Percentiles rank a stretch among this genome's conserved stretches.
Conservation (phyloP, 2,797 vertebrate species). For the Tachyglossus aculeatus region DNA sequence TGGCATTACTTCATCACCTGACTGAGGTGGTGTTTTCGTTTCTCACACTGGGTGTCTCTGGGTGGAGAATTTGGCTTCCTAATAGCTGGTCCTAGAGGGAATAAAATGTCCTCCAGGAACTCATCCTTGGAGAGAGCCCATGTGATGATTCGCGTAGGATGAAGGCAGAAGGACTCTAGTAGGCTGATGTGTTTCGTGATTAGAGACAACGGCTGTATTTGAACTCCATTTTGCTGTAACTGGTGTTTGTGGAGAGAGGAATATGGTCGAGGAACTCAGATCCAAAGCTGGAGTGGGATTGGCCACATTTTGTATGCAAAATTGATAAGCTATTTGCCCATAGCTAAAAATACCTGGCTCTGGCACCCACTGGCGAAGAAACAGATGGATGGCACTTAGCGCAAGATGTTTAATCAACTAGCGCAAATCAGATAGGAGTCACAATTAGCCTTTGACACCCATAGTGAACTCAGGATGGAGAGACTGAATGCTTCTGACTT, state of each 20-base stretch:
- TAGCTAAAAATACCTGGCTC: slow-evolving; percentile 51
- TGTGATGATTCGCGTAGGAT: background rate
- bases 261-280: slow-evolving; percentile 18
- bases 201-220: too few species aligned
- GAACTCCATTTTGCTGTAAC: too few species aligned
- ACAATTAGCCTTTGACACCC: slow-evolving; percentile 52
- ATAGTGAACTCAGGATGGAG: slow-evolving; percentile 46
- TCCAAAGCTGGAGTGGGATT: slow-evolving; percentile 29
- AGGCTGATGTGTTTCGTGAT: too few species aligned
- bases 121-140: background rate
- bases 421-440: slow-evolving; percentile 31
- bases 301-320: slow-evolving; percentile 35
- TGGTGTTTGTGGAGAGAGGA: too few species aligned
- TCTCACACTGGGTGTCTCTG: too few species aligned
- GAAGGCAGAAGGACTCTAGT: too few species aligned
- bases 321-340: slow-evolving; percentile 53
- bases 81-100: background rate
- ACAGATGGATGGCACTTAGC: slow-evolving; percentile 29
- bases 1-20: too few species aligned
- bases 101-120: background rate
- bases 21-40: too few species aligned
- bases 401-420: slow-evolving; percentile 54
- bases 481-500: slow-evolving; percentile 36
- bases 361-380: slow-evolving; percentile 8
- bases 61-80: background rate